A percentile compares a stretch with the other conserved stretches of the same genome.
Conservation (phyloP, 2,113 vertebrate genomes). For the Pterocles orientalis region DNA sequence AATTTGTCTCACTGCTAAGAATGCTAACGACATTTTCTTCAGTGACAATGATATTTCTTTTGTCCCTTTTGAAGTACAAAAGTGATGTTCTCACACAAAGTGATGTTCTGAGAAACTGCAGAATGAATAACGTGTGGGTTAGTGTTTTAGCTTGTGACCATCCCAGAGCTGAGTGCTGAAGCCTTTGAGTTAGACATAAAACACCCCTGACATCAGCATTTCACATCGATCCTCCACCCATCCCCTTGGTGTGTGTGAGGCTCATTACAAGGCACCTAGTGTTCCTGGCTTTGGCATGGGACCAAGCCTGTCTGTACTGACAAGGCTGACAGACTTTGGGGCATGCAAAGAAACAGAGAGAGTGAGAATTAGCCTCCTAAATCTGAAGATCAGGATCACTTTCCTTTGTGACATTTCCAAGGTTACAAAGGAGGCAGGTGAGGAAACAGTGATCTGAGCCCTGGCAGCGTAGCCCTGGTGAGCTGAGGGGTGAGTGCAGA, state of each 20-base stretch:
- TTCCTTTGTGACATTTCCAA: not conserved
- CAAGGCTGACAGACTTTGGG: not conserved
- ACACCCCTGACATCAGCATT: not conserved
- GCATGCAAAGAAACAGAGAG: not conserved
- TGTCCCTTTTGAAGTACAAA: not conserved
- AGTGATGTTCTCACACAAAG: not conserved
- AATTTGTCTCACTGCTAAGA: not conserved
- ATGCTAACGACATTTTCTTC: not conserved
- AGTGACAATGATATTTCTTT: not conserved
- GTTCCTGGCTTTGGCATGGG: conserved; percentile 21
- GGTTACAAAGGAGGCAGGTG: not conserved
- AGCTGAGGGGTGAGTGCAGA: not conserved
- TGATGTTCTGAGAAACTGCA: not conserved
- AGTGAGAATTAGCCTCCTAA: conserved; percentile 1
- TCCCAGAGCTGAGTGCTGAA: not conserved
- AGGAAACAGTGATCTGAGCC: not conserved
- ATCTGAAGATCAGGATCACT: not conserved
- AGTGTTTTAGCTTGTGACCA: not conserved
- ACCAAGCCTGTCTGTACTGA: conserved; percentile 1
- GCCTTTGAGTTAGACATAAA: conserved; percentile 39
- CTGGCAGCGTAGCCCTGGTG: not conserved
- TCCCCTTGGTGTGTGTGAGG: not conserved
- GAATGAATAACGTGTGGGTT: not conserved
- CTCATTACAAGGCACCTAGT: conserved; percentile 28
- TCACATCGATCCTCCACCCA: not conserved